Evolutionary conservation across 2,888 invertebrate genomes (phyloP), one percentile per base, ranked within the genome.

Genomic region (Pterostichus madidus): DNA sequence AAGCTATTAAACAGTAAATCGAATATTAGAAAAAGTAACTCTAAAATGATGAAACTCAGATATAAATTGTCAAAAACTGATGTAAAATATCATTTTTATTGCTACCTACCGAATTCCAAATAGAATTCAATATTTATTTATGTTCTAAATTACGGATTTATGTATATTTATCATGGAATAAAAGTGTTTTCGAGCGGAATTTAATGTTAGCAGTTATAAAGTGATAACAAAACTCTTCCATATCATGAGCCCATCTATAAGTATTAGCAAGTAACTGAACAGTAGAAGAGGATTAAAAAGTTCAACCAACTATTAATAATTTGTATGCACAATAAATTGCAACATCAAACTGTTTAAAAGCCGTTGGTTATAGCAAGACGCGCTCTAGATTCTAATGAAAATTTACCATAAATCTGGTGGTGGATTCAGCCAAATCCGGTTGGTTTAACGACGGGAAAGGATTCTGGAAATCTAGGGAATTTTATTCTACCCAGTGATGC

Each of bases 291-390:
- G 68, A 71, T 71, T 71, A 71, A 71, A 71, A 71, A 71, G 39
- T 46, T 71, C 68, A 44, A 3, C 39, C 44, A 17, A 44, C 68
- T 68, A 71, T 71, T 44, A 71, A 24, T 15, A 71, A 71, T 71
- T 71, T 71, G 68, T 71, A 71, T 71, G 68, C 68, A 71, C 44
- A 64, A 64, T 64, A 64, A 64, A 64, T 64, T 64, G 64, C 31
- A 64, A 64, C 64, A 46, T 71, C 68, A 46, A 71, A 71, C 44
- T 39, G 68, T 68, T 68, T 44, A 44, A 68, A 68, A 68, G 15
- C 17, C 68, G 15, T 17, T 44, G 68, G 39, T 10, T 71, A 35
- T 11, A 68, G 17, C 44, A 68, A 68, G 13, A 71, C 44, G 46
- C 44, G 46, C 11, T 24, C 44, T 71, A 71, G 68, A 15, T 71